Base-by-base conservation (phyloP, 2,888 invertebrate species). In the Epistrophe eligans region DNA sequence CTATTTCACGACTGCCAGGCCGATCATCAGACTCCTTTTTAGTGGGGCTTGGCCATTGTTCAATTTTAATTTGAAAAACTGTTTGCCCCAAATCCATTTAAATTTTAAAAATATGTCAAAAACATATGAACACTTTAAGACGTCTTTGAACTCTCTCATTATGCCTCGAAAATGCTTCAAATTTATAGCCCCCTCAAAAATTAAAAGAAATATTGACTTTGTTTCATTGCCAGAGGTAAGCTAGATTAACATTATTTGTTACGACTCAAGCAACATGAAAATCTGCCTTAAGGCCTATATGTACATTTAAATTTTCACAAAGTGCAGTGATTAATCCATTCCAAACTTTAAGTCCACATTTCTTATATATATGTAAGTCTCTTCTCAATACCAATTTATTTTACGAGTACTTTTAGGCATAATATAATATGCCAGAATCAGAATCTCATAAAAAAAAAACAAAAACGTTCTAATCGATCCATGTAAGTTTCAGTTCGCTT, bases 401-500 rank as follows among this genome's bases (percentile, higher is more conserved):
- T 24, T 24, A 8, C 24, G n/a, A n/a, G n/a, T 43, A 13, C 40
- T 24, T 9, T 38, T 32, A 71, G 58, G 40, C 58, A 52, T 17
- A 66, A n/a, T n/a, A n/a, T n/a, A n/a, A n/a, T n/a, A n/a, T 45
- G 28, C 62, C 24, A 62, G 13, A 55, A 35, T 17, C 32, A 52
- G 7, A 6, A 70, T 52, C 24, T 50, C 35, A 62, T 15, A 70
- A 6, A 5, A 0, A 1, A 35, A 38, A 35, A 40, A 35, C 6
- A 19, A 17, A 40, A 80, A 43, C 58, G 43, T 60, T 79, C 79
- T 70, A 74, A 70, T 52, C 67, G 40, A 38, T 70, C 73, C 24
- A 38, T 35, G 35, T 35, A 1, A 9, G 32, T 32, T 32, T 32
- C 71, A 24, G 40, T 77, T 57, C n/a, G 50, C 32, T 58, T 77